Base-by-base conservation (phyloP, 2,797 vertebrate genomes). In the Molothrus ater region DNA sequence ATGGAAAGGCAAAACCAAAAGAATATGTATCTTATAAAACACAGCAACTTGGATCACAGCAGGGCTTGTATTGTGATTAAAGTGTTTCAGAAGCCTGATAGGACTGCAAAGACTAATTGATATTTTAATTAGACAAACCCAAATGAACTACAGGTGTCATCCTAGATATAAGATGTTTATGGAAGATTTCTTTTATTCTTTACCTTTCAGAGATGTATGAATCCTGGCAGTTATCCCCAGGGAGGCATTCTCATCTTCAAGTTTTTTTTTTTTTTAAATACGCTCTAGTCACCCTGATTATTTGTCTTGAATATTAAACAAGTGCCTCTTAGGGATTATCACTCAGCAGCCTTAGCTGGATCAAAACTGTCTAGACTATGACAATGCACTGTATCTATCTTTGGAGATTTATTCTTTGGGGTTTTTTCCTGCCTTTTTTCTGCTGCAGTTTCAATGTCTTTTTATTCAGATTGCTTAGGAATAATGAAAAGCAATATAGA, bases 91-190 rank as follows among this genome's bases (percentile, higher is more conserved):
- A 75, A 83, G 36, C 78, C 40, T 85, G 74, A 72, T 57, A 90
- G 64, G 65, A 74, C 42, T 73, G 28, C 50, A 86, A 93, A 95
- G 60, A 68, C 26, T 89, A 95, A 96, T 74, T 65, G 86, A 56
- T 72, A 80, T 93, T 95, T 87, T 96, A 94, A 88, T 93, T 89
- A 95, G 78, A 66, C 53, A 82, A 93, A 92, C 64, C n/a, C 32
- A 92, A 87, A 86, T 81, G 34, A 93, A 68, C 45, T 51, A 56
- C 47, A 94, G 91, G 63, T 95, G 57, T 65, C 86, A 78, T 80
- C 14, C 31, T 68, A 42, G 29, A 36, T 32, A 50, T 17, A 47
- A 89, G n/a, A 82, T 59, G 20, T 90, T 80, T 85, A 69, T 2
- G 0, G 29, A 83, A 73, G 50, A 71, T 71, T 78, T 87, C 17